Conservation (phyloP, 2,888 invertebrate genomes). For the Steinernema hermaphroditum region DNA sequence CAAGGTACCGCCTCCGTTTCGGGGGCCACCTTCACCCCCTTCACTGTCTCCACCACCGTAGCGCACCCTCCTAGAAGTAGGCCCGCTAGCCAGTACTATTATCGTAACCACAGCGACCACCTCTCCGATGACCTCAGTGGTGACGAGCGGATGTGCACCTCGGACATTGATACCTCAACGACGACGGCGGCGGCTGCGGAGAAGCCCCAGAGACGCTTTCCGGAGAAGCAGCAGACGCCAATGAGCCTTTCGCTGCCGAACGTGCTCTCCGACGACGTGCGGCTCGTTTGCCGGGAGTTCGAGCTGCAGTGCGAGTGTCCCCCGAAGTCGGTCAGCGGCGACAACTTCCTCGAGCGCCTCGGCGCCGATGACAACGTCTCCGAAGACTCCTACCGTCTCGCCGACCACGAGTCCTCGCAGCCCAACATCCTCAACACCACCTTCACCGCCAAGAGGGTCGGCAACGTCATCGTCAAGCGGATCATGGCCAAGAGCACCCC, state of each 20-base stretch:
- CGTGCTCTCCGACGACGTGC: conserved; percentile 59
- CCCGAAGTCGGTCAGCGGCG: conserved; percentile 59
- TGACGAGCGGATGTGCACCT: conserved; percentile 28
- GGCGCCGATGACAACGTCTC: conserved; percentile 57
- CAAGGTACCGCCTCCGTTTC: conserved; percentile 15
- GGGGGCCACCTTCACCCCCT: conserved; percentile 20
- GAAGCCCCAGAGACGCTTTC: background rate
- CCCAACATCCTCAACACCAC: conserved; percentile 53
- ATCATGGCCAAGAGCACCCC: conserved; percentile 49
- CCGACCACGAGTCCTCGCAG: conserved; percentile 55
- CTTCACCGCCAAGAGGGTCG: conserved; percentile 60
- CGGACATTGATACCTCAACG: conserved; percentile 18
- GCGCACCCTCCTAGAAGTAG: conserved; percentile 25
- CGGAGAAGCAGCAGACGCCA: conserved; percentile 32
- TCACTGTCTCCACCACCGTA: conserved; percentile 28
- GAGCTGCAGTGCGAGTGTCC: conserved; percentile 42
- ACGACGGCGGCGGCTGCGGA: background rate
- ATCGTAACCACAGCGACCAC: conserved; percentile 25
- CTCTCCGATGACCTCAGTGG: conserved; percentile 23
- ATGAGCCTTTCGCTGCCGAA: conserved; percentile 64
- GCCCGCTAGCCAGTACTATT: conserved; percentile 28
- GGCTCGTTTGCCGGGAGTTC: conserved; percentile 51
- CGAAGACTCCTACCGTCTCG: conserved; percentile 63
- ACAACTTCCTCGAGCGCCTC: conserved; percentile 56
- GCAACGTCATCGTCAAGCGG: conserved; percentile 60